These are phyloP conservation scores for Phoronis australis DNA, from an alignment of 2,888 invertebrate species.

Conservation along the genomic window DNA sequence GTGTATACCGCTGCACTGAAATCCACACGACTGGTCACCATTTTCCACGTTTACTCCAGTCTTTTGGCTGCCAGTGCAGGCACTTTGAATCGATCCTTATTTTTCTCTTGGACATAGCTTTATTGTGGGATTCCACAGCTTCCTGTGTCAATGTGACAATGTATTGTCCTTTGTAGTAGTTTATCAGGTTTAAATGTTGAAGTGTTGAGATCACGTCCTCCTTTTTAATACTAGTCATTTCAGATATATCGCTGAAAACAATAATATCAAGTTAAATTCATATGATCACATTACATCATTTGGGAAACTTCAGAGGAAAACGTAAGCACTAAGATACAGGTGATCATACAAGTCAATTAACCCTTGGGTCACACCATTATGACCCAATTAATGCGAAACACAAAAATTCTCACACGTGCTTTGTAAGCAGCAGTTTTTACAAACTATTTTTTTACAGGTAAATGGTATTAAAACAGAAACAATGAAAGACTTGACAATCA, in stretches of 20 bases:
- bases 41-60: constrained; percentile 90
- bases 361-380: too few species aligned
- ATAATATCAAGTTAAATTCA: constrained; percentile 12
- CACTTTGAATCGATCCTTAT: constrained; percentile 92
- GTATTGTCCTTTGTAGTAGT: constrained; percentile 98
- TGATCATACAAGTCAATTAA: too few species aligned
- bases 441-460: too few species aligned
- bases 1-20: too few species aligned
- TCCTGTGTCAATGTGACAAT: constrained; percentile 89
- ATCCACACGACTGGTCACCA: too few species aligned
- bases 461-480: too few species aligned
- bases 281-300: neutral
- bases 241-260: constrained; percentile 82
- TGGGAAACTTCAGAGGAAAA: too few species aligned
- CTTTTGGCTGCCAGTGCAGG: constrained; percentile 97
- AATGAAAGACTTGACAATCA: too few species aligned
- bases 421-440: too few species aligned
- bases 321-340: too few species aligned
- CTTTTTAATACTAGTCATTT: constrained; percentile 96
- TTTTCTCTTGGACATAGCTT: constrained; percentile 79
- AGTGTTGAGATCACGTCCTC: constrained; percentile 98
- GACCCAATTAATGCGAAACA: too few species aligned
- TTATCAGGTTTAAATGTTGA: constrained; percentile 93
- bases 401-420: too few species aligned
- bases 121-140: constrained; percentile 78